Percentiles rank a stretch among this genome's conserved stretches.
Evolutionary conservation across 1,140 invertebrate species (phyloP).

Genomic region (Cyclargus thomasi): DNA sequence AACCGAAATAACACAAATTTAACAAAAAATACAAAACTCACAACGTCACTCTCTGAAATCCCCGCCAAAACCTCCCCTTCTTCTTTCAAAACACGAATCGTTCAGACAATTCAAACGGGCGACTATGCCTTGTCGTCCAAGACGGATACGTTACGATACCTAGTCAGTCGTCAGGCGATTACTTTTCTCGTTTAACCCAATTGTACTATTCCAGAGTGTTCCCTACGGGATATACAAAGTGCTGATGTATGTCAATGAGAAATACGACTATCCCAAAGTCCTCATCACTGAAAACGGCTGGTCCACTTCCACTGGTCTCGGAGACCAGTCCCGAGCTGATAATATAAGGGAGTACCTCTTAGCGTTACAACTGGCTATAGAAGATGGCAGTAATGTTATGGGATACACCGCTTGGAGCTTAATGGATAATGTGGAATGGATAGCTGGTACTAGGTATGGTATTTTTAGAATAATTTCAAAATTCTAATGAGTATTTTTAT

Average conservation of each 20-base stretch:
- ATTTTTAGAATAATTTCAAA: not conserved
- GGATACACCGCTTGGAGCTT: conserved; percentile 55
- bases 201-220: conserved; percentile 21
- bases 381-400: conserved; percentile 79
- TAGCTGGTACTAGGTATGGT: conserved; percentile 64
- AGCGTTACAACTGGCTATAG: conserved; percentile 80
- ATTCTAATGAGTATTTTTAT: no score
- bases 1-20: no score
- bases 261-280: conserved; percentile 69
- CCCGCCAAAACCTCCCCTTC: no score
- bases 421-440: conserved; percentile 66
- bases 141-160: no score
- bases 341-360: conserved; percentile 46
- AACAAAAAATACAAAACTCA: no score
- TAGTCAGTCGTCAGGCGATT: no score
- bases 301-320: conserved; percentile 22
- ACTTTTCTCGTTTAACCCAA: not conserved
- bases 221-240: conserved; percentile 27
- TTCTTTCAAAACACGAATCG: no score
- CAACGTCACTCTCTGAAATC: no score
- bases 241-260: conserved; percentile 60
- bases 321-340: conserved; percentile 58
- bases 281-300: conserved; percentile 78
- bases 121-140: no score
- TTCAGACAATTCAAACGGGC: no score